Base-by-base conservation (phyloP, 2,888 invertebrate genomes). In the Dinocampus coccinellae region DNA sequence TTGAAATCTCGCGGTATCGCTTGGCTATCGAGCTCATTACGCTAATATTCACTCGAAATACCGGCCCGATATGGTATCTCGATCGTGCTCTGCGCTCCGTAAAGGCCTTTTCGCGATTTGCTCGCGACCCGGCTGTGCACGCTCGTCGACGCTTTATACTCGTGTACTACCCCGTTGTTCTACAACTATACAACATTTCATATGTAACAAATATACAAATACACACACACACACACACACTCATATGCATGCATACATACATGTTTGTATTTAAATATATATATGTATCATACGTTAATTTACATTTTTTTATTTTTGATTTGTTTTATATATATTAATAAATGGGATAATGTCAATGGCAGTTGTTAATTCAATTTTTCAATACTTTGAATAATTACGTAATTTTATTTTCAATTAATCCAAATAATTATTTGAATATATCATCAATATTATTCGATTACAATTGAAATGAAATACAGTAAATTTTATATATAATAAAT, bases 1-100 rank as follows among this genome's bases (percentile, higher is more conserved):
- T 81, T 82, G 81, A 85, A 84, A 84, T 83, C 83, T 83, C 77
- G 61, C 62, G 77, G n/a, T 82, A 82, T 85, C 84, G 77, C 74
- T 75, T 68, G 74, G 81, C 81, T 85, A 85, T 85, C 85, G 84
- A 77, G 84, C 84, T 86, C 85, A 85, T 86, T 86, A 85, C 85
- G 85, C 85, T 85, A 85, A 85, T 85, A 85, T 86, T 85, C 84
- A 81, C 84, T 84, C 83, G 84, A 85, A 85, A 85, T 85, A 82
- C 81, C 81, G 79, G 77, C 77, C n/a, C 77, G 81, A 81, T 84
- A 84, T 76, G 77, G 75, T 85, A 84, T 85, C 85, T 82, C 84
- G 84, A 84, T 84, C 83, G 85, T 82, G 84, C 81, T 83, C 81
- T 81, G 79, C 80, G 80, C 80, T 80, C 78, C 78, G 79, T 81